These are phyloP conservation scores for Phalangium opilio DNA, from an alignment of 2,888 invertebrate genomes.

Conservation along the genomic window DNA sequence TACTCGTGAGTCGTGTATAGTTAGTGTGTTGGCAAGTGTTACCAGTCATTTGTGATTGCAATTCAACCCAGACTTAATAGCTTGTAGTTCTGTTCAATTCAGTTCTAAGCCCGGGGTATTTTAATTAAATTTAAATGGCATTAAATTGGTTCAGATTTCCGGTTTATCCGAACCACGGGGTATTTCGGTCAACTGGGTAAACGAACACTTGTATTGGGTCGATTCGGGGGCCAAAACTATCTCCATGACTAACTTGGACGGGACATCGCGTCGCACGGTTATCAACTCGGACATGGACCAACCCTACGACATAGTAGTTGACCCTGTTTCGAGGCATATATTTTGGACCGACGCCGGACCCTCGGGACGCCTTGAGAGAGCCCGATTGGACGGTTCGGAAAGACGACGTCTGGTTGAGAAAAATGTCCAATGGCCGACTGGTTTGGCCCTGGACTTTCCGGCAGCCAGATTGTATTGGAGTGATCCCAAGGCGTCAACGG, in stretches of 20 bases:
- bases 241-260: conserved; percentile 41
- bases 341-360: conserved; percentile 62
- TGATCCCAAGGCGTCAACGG: conserved; percentile 56
- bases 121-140: too few relatives aligned
- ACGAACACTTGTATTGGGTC: conserved; percentile 52
- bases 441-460: conserved; percentile 57
- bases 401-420: conserved; percentile 41
- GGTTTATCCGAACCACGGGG: conserved; percentile 51
- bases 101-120: too few relatives aligned
- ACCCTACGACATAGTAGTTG: conserved; percentile 53
- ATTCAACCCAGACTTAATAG: too few relatives aligned
- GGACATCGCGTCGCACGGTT: conserved; percentile 41
- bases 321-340: conserved; percentile 44
- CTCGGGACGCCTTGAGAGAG: conserved; percentile 44
- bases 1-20: too few relatives aligned
- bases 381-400: conserved; percentile 48
- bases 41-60: too few relatives aligned
- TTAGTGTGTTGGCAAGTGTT: too few relatives aligned
- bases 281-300: conserved; percentile 40
- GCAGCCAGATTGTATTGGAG: conserved; percentile 65
- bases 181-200: conserved; percentile 54
- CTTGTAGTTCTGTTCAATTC: too few relatives aligned
- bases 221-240: conserved; percentile 37
- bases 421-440: conserved; percentile 52
- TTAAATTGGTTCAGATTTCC: conserved; percentile 25